Evolutionary conservation across 23 tunicate species (phyloP), one percentile per base, ranked within the genome.

Genomic region (Trididemnum clinides): DNA sequence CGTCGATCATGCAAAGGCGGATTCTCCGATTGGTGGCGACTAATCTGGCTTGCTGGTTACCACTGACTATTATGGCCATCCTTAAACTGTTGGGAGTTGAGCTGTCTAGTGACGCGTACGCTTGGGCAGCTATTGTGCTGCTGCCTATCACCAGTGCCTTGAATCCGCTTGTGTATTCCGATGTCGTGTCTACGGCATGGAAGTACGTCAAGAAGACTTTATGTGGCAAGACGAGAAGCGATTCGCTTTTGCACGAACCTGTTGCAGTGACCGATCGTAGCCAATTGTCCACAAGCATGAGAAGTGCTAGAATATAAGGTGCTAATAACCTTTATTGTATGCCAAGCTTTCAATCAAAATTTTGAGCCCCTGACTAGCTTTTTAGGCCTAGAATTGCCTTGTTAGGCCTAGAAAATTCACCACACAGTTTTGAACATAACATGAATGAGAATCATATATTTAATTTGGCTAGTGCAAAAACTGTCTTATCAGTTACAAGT

Each of bases 61-160:
- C 86, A 0, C 58, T 82, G 0, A 82, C 86, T 21, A 34, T 82
- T 0, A 82, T 82, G 86, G 86, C 86, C 27, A 35, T 64, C 2
- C 27, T 51, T 1, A 64, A 64, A 5, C 57, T 63, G 4, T 63
- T 23, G 5, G 86, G 86, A 0, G 50, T 35, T 22, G 27, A 22
- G 6, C 22, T 82, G 59, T 65, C 86, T 1, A 34, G n/a, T 10
- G 86, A 63, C 28, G 75, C 71, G 33, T 82, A 82, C 32, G 86
- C 86, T 4, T 58, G 64, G 33, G 71, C 86, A 1, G 86, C 86
- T 22, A 82, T 82, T 22, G 50, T 82, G 26, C 75, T 82, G 0
- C 44, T 82, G 10, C 86, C 86, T 27, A 82, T 82, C 58, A 82
- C 71, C 20, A 82, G 86, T 21, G 86, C 86, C 20, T 28, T 82